Base-by-base conservation (phyloP, 2,888 invertebrate species). In the Heliconius ismenius region DNA sequence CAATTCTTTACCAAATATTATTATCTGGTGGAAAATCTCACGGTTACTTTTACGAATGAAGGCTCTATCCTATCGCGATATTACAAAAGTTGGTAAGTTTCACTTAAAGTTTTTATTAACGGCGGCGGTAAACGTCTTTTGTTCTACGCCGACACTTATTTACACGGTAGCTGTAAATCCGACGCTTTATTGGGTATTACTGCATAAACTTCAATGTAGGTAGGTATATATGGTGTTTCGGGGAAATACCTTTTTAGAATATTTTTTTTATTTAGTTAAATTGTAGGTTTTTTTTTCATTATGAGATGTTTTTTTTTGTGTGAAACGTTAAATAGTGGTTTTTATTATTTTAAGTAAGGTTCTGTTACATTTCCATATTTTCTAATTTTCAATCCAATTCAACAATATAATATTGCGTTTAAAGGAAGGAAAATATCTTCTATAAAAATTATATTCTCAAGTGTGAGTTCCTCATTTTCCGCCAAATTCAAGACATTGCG, bases 31-130 rank as follows among this genome's bases (percentile, higher is more conserved):
- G 62, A 76, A 76, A 76, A 70, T 74, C 74, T 76, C 62, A 36
- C 1, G 43, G 43, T 73, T 54, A 62, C 39, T 60, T 73, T 60
- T 62, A 73, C 62, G 62, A 62, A 73, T 62, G 60, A 73, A 58
- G 60, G 49, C 43, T 54, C 43, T 28, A 49, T 73, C 49, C 84
- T 88, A 88, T 88, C 85, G 88, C 88, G 85, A 92, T 92, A 93
- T 92, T 92, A 87, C 91, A 78, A 91, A 93, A 93, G 90, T 93
- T 76, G 87, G 90, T 78, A 91, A 93, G 90, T 93, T 76, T 93
- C 84, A 78, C 77, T 81, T 78, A 80, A 91, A 90, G 85, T 91
- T 92, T 90, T 90, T 92, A 92, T 91, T 88, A 91, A 90, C 73
- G 60, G 78, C 76, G 88, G 67, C 60, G 36, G 54, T 58, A 54